Base-by-base conservation (phyloP, 1,140 invertebrate genomes). In the Laupala kohalensis region DNA sequence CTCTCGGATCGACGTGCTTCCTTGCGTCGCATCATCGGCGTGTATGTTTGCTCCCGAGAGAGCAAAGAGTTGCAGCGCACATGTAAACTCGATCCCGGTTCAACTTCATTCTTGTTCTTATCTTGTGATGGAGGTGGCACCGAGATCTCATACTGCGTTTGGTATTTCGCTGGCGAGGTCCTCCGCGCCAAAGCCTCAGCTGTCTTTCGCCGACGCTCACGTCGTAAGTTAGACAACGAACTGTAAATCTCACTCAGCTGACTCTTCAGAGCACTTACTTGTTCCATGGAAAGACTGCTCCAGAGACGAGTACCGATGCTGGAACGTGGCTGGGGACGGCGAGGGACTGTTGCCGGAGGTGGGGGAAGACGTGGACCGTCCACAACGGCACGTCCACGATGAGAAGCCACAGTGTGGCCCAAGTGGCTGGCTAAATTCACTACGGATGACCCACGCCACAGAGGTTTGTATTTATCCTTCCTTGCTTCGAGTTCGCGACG, bases 201-300 rank as follows among this genome's bases (percentile, higher is more conserved):
- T 19, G 37, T 19, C 37, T 53, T 53, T 9, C 37, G 37, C 1
- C 37, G 37, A 2, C 27, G 27, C 15, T 68, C 28, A 6, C 28
- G 67, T n/a, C 29, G 27, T 6, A 37, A 5, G 27, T 68, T 68
- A 9, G 67, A 37, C n/a, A 68, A 75, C 81, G 81, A 88, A 28
- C 89, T 88, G 73, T 94, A 94, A 64, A 94, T 93, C 75, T 93
- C 90, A 74, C 89, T 90, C 5, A 94, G 78, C 76, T 94, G 92
- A 76, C 86, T 87, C 78, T 92, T 93, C 30, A 94, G 83, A 25
- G 88, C 89, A 76, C 87, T 90, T 0, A 94, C 89, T 81, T 94
- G 92, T 75, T 94, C 92, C 79, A 90, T 87, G 0, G 92, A 92
- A 64, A 94, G 80, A 77, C 92, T 93, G 76, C 91, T 93, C 85